These are phyloP conservation scores for Drosophila lacertosa DNA, from an alignment of 1,140 invertebrate species.

Conservation along the genomic window DNA sequence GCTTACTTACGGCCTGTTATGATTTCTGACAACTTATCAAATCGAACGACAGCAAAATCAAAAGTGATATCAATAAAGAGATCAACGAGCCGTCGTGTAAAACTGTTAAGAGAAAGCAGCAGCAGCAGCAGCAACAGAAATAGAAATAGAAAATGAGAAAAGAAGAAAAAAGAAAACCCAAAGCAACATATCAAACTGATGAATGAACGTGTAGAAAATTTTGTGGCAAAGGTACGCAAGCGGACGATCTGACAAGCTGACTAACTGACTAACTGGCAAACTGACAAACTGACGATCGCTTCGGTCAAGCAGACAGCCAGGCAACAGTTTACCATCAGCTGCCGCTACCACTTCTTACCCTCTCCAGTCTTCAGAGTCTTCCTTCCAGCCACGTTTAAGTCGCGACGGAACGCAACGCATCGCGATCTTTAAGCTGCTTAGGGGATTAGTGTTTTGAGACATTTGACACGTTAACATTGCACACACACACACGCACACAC, in stretches of 20 bases:
- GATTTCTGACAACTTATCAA: constrained; percentile 80
- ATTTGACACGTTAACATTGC: constrained; percentile 81
- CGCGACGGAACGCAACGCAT: constrained; percentile 61
- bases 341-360: constrained; percentile 12
- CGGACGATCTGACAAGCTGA: constrained; percentile 10
- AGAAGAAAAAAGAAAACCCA: constrained; percentile 26
- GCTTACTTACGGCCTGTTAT: constrained; percentile 67
- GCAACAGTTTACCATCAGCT: constrained; percentile 24
- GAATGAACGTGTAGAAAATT: constrained; percentile 72
- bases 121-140: constrained; percentile 33
- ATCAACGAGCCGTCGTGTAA: constrained; percentile 64
- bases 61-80: constrained; percentile 83
- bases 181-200: constrained; percentile 42
- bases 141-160: background rate
- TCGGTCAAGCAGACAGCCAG: constrained; percentile 62
- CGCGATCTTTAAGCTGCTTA: constrained; percentile 82
- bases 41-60: constrained; percentile 77
- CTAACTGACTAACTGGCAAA: constrained; percentile 4
- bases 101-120: constrained; percentile 72
- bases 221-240: constrained; percentile 38
- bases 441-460: constrained; percentile 81
- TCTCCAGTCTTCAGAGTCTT: constrained; percentile 5
- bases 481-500: constrained; percentile 34
- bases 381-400: constrained; percentile 34
- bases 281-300: constrained; percentile 28